Evolutionary conservation across 2,797 vertebrate species (phyloP).

Genomic region (Oreochromis mossambicus): DNA sequence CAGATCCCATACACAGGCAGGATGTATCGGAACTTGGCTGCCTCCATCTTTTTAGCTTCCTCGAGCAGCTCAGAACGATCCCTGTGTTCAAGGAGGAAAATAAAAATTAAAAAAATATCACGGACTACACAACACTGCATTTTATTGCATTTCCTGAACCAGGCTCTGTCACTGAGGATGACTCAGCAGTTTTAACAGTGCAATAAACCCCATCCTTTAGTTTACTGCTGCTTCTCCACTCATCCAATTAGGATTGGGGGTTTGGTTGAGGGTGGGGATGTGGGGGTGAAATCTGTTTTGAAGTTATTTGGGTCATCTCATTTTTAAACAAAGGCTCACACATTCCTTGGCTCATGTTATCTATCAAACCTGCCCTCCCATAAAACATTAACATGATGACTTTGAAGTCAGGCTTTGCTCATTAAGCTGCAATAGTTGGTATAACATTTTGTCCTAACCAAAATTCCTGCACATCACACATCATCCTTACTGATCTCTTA

Average conservation of each 20-base stretch:
- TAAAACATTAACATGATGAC: constrained; percentile 20
- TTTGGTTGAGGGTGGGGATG: background rate
- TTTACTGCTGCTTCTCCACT: background rate
- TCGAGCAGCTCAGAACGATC: constrained; percentile 90
- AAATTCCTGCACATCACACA: background rate
- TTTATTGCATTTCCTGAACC: background rate
- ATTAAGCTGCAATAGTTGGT: background rate
- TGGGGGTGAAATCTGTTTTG: accelerated
- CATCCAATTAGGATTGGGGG: background rate
- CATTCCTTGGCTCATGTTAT: background rate
- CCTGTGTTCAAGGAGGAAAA: constrained; percentile 57
- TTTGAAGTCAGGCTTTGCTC: background rate
- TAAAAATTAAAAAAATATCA: accelerated
- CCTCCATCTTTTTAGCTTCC: constrained; percentile 98
- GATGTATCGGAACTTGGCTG: constrained; percentile 96
- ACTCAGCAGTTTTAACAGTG: background rate
- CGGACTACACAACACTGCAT: accelerated
- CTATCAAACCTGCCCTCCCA: background rate
- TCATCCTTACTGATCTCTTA: background rate
- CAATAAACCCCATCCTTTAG: background rate
- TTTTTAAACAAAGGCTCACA: background rate
- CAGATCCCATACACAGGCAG: constrained; percentile 97
- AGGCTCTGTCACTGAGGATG: background rate
- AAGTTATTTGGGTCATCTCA: background rate
- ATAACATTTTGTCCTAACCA: background rate